These are phyloP conservation scores for Bovichtus diacanthus DNA, from an alignment of 2,797 vertebrate species.

Conservation along the genomic window DNA sequence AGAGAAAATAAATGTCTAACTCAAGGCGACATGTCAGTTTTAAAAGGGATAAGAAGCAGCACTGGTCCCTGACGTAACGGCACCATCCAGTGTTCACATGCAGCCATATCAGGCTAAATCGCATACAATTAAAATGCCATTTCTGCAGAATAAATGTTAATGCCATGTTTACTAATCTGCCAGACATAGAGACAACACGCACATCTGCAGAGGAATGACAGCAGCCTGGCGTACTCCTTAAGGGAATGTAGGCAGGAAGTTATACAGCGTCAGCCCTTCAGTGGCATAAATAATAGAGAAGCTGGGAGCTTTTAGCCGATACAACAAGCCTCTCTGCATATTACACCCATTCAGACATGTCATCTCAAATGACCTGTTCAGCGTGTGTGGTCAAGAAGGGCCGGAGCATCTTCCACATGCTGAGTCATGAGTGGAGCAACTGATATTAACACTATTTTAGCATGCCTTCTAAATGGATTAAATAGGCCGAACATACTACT, in stretches of 20 bases:
- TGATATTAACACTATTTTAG: slow-evolving; percentile 1
- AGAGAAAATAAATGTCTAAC: background rate
- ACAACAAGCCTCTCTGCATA: slow-evolving; percentile 73
- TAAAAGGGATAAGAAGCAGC: background rate
- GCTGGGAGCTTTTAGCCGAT: slow-evolving; percentile 74
- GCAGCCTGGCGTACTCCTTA: slow-evolving; percentile 8
- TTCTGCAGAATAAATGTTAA: slow-evolving; percentile 20
- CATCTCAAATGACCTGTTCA: slow-evolving; percentile 64
- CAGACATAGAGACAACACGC: background rate
- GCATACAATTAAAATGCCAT: background rate
- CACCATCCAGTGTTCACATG: slow-evolving; percentile 52
- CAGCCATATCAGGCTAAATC: slow-evolving; percentile 14
- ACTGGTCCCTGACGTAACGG: slow-evolving; percentile 9
- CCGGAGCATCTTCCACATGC: slow-evolving; percentile 38
- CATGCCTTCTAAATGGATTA: background rate
- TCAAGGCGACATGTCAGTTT: background rate
- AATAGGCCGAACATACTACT: background rate
- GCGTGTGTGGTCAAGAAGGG: slow-evolving; percentile 9
- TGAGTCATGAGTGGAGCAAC: slow-evolving; percentile 45
- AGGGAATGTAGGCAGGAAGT: slow-evolving; percentile 60
- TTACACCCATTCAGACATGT: slow-evolving; percentile 68
- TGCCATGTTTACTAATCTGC: slow-evolving; percentile 3
- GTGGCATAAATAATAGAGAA: slow-evolving; percentile 73
- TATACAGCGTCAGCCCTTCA: slow-evolving; percentile 53
- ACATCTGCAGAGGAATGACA: slow-evolving; percentile 8